Evolutionary conservation across 2,888 invertebrate species (phyloP).

Genomic region (Nomada lathburiana): DNA sequence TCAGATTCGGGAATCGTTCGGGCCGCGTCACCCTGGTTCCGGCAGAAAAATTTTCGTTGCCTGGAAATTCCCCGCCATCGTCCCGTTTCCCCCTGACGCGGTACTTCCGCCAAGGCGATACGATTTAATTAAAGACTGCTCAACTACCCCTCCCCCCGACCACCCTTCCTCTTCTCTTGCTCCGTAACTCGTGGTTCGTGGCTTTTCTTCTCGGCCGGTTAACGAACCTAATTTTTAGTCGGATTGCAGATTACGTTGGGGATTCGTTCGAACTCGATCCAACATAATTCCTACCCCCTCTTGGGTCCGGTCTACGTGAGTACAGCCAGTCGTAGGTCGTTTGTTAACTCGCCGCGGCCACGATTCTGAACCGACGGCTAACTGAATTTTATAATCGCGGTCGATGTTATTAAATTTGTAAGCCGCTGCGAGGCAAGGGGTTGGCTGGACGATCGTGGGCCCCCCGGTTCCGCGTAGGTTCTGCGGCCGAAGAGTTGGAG

Average conservation of each 20-base stretch:
- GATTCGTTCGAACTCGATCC: constrained; percentile 67
- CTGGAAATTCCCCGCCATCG: constrained; percentile 23
- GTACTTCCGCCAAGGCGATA: constrained; percentile 56
- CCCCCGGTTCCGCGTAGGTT: neutral
- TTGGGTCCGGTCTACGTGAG: constrained; percentile 6
- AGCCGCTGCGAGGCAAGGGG: neutral
- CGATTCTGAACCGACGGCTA: constrained; percentile 40
- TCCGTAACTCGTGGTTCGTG: constrained; percentile 32
- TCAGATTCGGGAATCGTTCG: constrained; percentile 25
- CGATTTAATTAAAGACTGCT: constrained; percentile 70
- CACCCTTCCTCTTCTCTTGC: neutral
- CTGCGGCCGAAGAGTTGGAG: neutral
- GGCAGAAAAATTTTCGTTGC: constrained; percentile 50
- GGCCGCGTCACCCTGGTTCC: neutral
- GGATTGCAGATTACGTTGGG: constrained; percentile 70
- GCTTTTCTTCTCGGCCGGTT: constrained; percentile 65
- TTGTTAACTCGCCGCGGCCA: constrained; percentile 53
- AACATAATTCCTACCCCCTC: constrained; percentile 57
- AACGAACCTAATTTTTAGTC: constrained; percentile 73
- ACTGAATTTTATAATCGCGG: constrained; percentile 67
- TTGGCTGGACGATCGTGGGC: constrained; percentile 5
- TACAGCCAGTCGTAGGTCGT: constrained; percentile 34
- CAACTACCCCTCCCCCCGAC: neutral
- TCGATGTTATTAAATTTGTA: constrained; percentile 62
- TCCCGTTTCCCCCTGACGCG: constrained; percentile 1